Conservation (phyloP, 2,113 vertebrate species). For the Mirza zaza region DNA sequence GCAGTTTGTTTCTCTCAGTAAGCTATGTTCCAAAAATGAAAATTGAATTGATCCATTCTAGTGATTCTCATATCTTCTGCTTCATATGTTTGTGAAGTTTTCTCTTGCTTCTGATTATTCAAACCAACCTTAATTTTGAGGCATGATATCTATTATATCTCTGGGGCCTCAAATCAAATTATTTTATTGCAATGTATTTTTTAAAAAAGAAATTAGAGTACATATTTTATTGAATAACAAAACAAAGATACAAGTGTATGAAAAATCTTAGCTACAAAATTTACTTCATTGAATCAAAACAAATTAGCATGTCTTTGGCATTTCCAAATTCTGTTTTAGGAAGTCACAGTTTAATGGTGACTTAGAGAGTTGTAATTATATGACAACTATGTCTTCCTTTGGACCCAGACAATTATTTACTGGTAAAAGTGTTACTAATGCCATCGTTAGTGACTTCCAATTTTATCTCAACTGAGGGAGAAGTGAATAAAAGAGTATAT, state of each 20-base stretch:
- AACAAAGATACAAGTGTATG: neutral
- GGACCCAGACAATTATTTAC: neutral
- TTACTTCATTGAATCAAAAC: neutral
- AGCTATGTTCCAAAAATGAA: neutral
- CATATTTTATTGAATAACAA: neutral
- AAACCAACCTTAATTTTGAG: neutral
- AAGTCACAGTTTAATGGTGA: neutral
- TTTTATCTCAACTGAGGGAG: neutral
- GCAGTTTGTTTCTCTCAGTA: neutral
- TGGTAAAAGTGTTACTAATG: neutral
- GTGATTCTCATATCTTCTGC: neutral
- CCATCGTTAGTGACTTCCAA: neutral
- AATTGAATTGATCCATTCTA: neutral
- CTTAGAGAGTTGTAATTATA: neutral
- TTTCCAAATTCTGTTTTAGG: neutral
- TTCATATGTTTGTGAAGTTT: neutral
- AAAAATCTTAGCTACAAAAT: neutral
- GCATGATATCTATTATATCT: neutral
- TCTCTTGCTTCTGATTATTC: neutral
- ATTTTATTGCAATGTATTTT: neutral
- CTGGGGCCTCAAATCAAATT: neutral
- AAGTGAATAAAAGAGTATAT: neutral
- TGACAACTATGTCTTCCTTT: neutral
- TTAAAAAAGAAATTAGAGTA: neutral
- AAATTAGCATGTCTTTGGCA: neutral